Evolutionary conservation across 2,888 invertebrate genomes (phyloP).

Genomic region (Pheosia tremula): DNA sequence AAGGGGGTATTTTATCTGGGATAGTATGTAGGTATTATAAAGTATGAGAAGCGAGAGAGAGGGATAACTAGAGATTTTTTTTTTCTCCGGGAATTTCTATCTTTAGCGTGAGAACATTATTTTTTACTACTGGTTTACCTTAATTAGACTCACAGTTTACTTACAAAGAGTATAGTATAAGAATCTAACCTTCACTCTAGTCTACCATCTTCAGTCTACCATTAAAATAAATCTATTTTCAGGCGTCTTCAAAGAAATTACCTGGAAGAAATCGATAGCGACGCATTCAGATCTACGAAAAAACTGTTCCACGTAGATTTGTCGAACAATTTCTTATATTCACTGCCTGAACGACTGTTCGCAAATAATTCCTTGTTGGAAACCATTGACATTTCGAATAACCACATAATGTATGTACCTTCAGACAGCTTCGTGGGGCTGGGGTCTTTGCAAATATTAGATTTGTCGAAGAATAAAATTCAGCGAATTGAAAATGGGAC

Average conservation of each 20-base stretch:
- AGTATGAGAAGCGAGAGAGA: too few relatives aligned
- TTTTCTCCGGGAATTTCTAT: too few relatives aligned
- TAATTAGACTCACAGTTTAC: background rate
- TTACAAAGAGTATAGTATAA: background rate
- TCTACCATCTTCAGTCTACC: too few relatives aligned
- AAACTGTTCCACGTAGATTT: conserved; percentile 88
- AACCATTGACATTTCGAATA: conserved; percentile 87
- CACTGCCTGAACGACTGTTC: conserved; percentile 85
- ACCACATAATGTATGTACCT: conserved; percentile 84
- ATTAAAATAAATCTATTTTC: conserved; percentile 53
- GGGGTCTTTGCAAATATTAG: conserved; percentile 86
- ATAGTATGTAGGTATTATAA: too few relatives aligned
- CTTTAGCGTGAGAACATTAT: background rate
- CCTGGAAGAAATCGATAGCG: conserved; percentile 85
- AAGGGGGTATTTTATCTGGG: too few relatives aligned
- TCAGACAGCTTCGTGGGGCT: conserved; percentile 84
- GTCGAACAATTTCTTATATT: conserved; percentile 86
- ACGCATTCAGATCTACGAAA: conserved; percentile 83
- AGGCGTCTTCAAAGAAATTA: conserved; percentile 88
- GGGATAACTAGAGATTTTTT: too few relatives aligned
- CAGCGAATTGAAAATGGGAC: conserved; percentile 83
- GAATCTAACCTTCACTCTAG: conserved; percentile 10
- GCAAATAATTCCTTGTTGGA: conserved; percentile 83
- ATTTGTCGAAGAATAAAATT: conserved; percentile 88
- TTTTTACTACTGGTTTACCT: background rate